Conservation (phyloP, 2,888 invertebrate species). For the Polydrusus tereticollis region DNA sequence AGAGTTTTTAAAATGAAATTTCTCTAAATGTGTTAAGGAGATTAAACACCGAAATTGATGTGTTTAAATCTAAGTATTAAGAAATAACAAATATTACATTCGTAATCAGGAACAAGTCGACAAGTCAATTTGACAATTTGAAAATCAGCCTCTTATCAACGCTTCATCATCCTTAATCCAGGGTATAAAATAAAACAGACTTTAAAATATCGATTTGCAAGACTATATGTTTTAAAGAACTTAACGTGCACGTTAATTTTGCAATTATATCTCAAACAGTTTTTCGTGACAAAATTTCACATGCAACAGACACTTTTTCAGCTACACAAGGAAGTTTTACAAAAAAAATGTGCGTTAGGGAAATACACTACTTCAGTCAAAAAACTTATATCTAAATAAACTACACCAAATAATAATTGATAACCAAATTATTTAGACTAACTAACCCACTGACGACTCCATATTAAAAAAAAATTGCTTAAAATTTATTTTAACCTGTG, state of each 20-base stretch:
- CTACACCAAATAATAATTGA: neutral
- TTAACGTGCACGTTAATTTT: neutral
- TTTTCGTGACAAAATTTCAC: neutral
- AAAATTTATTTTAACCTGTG: neutral
- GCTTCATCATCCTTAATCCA: neutral
- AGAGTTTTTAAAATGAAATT: no score
- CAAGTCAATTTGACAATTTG: neutral
- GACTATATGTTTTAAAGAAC: neutral
- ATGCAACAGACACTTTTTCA: neutral
- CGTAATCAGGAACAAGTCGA: neutral
- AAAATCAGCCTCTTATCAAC: neutral
- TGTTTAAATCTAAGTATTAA: no score
- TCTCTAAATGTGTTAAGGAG: no score
- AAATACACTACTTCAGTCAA: slow-evolving; percentile 32
- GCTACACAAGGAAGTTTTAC: slow-evolving; percentile 14
- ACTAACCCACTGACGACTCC: slow-evolving; percentile 12
- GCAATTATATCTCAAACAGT: neutral
- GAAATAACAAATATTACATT: neutral
- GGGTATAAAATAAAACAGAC: neutral
- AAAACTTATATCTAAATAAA: slow-evolving; percentile 30
- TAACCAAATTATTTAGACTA: neutral
- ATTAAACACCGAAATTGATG: no score
- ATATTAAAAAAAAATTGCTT: no score
- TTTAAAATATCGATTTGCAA: neutral
- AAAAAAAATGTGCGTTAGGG: slow-evolving; percentile 23